phyloP scores from a whole-genome alignment of 2,797 vertebrate genomes.

The Prionace glauca region DNA sequence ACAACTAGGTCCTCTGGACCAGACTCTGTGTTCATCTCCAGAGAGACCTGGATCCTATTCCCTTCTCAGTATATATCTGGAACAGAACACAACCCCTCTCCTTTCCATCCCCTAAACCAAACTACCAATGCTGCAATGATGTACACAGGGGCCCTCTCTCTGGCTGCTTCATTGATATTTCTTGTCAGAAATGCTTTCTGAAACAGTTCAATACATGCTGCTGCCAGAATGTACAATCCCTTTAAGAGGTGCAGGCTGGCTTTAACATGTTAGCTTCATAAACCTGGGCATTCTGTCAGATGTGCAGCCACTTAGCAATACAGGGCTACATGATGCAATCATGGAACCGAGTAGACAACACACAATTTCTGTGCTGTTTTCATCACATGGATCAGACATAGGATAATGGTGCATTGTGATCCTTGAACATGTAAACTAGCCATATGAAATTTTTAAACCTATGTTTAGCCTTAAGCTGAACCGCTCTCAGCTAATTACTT shows the following conservation, averaged over 20 bases:
- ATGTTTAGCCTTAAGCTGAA: not conserved
- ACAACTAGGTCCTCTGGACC: not conserved
- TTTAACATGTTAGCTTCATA: not conserved
- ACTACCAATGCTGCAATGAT: not conserved
- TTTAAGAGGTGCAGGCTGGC: not conserved
- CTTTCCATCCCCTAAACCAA: not conserved
- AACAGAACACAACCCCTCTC: not conserved
- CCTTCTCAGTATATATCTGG: not conserved
- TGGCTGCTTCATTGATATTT: not conserved
- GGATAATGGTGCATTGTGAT: not conserved
- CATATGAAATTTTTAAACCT: not conserved
- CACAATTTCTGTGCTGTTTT: not conserved
- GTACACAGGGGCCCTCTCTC: not conserved
- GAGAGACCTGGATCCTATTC: not conserved
- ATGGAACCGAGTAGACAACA: not conserved
- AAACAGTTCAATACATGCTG: not conserved
- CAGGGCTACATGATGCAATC: not conserved
- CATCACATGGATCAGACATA: not conserved
- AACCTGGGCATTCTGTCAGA: not conserved
- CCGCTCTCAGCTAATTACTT: not conserved
- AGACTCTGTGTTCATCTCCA: not conserved
- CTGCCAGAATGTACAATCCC: no score
- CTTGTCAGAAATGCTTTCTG: not conserved
- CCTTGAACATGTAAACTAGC: not conserved
- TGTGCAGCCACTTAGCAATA: not conserved